Percentiles rank a stretch among this genome's conserved stretches.
These are phyloP conservation scores for Eira barbara DNA, from an alignment of 2,113 vertebrate species.

Conservation along the genomic window DNA sequence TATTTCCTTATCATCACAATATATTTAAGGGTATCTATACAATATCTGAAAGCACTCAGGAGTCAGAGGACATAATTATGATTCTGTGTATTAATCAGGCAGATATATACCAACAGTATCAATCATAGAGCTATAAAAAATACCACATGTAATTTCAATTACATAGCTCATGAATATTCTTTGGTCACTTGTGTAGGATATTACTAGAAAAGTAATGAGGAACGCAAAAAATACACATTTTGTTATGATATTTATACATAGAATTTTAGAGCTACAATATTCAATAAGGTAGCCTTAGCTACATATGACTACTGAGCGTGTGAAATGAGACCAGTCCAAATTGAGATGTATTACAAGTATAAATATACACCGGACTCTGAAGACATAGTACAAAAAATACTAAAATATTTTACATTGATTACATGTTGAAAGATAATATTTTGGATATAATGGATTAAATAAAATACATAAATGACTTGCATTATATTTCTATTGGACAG, in stretches of 20 bases:
- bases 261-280: background rate
- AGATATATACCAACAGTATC: background rate
- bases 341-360: background rate
- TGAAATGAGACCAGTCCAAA: background rate
- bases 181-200: background rate
- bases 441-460: background rate
- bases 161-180: background rate
- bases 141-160: background rate
- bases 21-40: background rate
- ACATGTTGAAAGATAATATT: slow-evolving; percentile 16
- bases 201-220: background rate
- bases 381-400: slow-evolving; percentile 18
- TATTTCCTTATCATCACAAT: background rate
- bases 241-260: background rate
- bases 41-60: background rate
- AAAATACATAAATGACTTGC: background rate
- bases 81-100: background rate
- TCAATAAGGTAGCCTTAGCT: background rate
- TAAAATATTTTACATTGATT: slow-evolving; percentile 14
- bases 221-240: background rate
- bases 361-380: background rate
- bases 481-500: background rate
- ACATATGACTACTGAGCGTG: background rate
- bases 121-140: background rate
- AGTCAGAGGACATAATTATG: slow-evolving; percentile 32